Percentiles rank a stretch among this genome's conserved stretches.
phyloP scores from a whole-genome alignment of 2,888 invertebrate genomes.

The Dinocampus coccinellae region DNA sequence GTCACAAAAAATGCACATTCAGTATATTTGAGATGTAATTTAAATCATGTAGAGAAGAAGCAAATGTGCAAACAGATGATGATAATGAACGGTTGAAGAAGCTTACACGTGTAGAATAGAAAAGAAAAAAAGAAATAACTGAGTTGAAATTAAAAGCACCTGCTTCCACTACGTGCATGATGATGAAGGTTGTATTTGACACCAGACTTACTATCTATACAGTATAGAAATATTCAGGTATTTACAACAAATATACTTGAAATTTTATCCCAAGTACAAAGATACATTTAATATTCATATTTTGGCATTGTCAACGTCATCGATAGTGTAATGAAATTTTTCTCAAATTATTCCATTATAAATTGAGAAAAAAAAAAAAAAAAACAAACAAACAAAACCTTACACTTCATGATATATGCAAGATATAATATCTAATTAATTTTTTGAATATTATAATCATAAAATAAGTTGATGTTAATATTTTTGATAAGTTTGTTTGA shows the following conservation, averaged over 20 bases:
- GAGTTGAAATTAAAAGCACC: not conserved
- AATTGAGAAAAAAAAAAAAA: too few relatives aligned
- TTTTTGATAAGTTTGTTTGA: not conserved
- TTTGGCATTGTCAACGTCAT: not conserved
- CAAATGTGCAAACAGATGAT: conserved; percentile 2
- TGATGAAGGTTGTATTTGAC: not conserved
- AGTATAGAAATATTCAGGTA: not conserved
- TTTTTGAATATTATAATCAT: not conserved
- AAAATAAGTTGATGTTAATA: not conserved
- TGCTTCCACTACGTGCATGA: not conserved
- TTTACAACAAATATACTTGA: not conserved
- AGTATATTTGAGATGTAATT: too few relatives aligned
- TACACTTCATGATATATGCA: too few relatives aligned
- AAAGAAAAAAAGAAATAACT: not conserved
- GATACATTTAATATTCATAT: not conserved
- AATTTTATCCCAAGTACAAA: not conserved
- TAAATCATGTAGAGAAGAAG: not conserved
- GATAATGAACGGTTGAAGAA: conserved; percentile 58
- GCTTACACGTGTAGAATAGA: conserved; percentile 40
- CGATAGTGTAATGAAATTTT: conserved; percentile 7
- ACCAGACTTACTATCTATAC: not conserved
- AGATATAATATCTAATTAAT: too few relatives aligned
- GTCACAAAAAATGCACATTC: too few relatives aligned
- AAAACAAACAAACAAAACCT: too few relatives aligned
- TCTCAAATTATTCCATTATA: not conserved